Conservation (phyloP, 2,113 vertebrate species). For the Corynorhinus townsendii region DNA sequence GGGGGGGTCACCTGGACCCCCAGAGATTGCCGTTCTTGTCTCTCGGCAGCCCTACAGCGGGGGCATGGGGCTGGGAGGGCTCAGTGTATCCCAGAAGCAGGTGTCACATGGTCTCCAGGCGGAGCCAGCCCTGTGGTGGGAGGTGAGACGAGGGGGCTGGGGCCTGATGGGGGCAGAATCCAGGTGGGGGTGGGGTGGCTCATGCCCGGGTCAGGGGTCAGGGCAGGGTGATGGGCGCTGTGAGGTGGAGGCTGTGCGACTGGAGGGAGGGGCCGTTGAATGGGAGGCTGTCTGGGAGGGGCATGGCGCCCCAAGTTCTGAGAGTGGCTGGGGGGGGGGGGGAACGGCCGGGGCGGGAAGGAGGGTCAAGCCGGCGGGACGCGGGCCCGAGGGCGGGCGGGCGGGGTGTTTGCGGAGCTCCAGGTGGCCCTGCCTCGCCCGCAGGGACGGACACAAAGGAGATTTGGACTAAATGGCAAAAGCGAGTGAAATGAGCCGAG, state of each 20-base stretch:
- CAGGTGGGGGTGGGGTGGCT: rapidly evolving
- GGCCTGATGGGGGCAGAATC: background rate
- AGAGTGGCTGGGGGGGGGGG: rapidly evolving
- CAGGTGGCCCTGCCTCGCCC: conserved; percentile 91
- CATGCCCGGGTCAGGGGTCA: rapidly evolving
- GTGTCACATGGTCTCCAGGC: background rate
- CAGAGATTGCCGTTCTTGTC: background rate
- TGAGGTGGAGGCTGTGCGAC: background rate
- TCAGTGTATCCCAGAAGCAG: background rate
- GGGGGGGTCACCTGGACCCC: conserved; percentile 56
- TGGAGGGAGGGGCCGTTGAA: background rate
- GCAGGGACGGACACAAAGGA: conserved; percentile 93
- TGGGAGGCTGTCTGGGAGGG: background rate
- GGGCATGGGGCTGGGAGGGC: background rate
- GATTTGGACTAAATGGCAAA: conserved; percentile 94
- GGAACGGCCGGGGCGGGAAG: background rate
- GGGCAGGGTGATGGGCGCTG: background rate
- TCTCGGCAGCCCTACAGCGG: background rate
- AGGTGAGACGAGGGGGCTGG: background rate
- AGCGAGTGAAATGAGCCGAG: conserved; percentile 98
- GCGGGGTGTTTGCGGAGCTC: conserved; percentile 93
- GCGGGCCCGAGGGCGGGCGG: background rate
- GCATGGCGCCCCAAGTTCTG: rapidly evolving
- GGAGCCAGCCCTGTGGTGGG: background rate
- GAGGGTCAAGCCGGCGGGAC: rapidly evolving